phyloP scores from a whole-genome alignment of 1,140 invertebrate species.

The Scaptomyza graminum region DNA sequence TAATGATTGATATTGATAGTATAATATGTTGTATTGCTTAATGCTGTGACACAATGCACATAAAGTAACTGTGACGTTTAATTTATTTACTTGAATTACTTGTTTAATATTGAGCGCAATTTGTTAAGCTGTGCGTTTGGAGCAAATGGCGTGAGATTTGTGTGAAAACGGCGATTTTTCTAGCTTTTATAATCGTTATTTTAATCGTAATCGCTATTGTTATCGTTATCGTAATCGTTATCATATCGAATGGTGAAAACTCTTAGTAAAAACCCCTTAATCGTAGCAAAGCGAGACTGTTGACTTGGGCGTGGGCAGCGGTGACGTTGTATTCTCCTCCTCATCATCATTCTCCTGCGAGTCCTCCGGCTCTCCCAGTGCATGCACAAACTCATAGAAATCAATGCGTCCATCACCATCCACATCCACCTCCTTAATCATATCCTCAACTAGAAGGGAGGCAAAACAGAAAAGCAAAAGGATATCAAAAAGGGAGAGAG shows the following conservation, averaged over 20 bases:
- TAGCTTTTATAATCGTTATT: conserved; percentile 3
- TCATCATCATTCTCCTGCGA: conserved; percentile 92
- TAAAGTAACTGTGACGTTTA: conserved; percentile 37
- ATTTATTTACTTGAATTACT: conserved; percentile 17
- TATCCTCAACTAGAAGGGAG: conserved; percentile 91
- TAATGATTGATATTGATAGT: not conserved
- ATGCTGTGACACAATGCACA: conserved; percentile 26
- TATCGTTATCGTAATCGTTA: conserved; percentile 13
- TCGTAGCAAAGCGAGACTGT: conserved; percentile 70
- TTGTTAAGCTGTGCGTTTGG: conserved; percentile 27
- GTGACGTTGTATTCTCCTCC: conserved; percentile 85
- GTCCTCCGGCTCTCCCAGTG: conserved; percentile 92
- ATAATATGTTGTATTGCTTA: not conserved
- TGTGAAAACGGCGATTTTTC: conserved; percentile 23
- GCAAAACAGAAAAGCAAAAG: not conserved
- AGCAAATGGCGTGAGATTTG: conserved; percentile 21
- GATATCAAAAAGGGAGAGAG: conserved; percentile 19
- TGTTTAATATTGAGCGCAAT: conserved; percentile 34
- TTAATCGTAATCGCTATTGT: conserved; percentile 17
- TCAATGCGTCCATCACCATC: conserved; percentile 95
- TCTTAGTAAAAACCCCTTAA: conserved; percentile 12
- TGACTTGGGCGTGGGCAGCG: conserved; percentile 79
- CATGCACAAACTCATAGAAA: conserved; percentile 94
- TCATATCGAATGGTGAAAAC: not conserved
- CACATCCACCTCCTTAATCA: conserved; percentile 96